phyloP scores from a whole-genome alignment of 2,113 vertebrate species.

The Burhinus bistriatus region DNA sequence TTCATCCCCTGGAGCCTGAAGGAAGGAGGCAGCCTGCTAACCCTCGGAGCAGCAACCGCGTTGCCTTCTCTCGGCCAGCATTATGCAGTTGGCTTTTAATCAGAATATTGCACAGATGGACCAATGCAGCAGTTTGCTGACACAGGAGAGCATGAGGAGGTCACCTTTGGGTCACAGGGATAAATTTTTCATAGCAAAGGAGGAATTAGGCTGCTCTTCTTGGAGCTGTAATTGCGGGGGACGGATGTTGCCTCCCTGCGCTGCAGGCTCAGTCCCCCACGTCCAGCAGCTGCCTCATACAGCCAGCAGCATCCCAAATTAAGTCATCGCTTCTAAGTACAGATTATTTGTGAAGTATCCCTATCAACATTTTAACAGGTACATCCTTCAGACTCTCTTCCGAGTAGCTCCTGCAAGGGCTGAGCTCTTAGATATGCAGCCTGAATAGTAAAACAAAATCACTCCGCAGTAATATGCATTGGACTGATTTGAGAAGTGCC shows the following conservation, averaged over 20 bases:
- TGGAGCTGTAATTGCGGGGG: background rate
- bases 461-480: background rate
- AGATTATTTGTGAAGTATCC: background rate
- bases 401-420: background rate
- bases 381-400: background rate
- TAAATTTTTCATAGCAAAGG: background rate
- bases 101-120: background rate
- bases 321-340: background rate
- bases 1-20: background rate
- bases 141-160: background rate
- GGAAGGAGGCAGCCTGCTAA: background rate
- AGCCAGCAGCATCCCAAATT: background rate
- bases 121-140: background rate
- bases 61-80: background rate
- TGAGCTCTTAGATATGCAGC: background rate
- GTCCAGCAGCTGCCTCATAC: background rate
- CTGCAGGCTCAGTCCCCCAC: background rate
- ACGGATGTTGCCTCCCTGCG: background rate
- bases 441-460: background rate
- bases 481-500: background rate
- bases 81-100: background rate
- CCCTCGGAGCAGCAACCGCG: rapidly evolving
- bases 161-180: background rate
- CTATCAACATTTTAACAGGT: background rate
- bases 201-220: background rate